Percentiles rank a stretch among this genome's conserved stretches.
These are phyloP conservation scores for Forbesichthys agassizii DNA, from an alignment of 2,113 vertebrate genomes.

Conservation along the genomic window DNA sequence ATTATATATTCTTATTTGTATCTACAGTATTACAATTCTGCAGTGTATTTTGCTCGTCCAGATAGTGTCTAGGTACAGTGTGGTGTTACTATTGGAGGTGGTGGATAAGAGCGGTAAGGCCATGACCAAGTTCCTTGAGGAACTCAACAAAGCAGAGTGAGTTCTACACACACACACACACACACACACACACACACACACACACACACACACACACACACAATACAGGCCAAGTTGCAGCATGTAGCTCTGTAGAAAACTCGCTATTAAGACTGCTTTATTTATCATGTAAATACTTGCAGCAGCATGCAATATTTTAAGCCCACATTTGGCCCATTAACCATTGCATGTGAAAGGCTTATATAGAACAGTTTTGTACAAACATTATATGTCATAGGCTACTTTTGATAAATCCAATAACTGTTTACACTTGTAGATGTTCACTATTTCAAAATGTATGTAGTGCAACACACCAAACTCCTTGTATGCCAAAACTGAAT, in stretches of 20 bases:
- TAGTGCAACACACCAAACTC: no score
- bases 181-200: no score
- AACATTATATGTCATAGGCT: no score
- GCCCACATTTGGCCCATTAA: no score
- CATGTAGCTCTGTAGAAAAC: background rate
- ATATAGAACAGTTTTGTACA: no score
- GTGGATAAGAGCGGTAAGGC: constrained; percentile 38
- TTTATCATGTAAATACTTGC: background rate
- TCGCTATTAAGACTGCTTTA: background rate
- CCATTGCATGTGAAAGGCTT: no score
- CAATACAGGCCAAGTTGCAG: background rate
- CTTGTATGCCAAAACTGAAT: no score
- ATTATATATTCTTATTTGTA: background rate
- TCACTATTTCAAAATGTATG: no score
- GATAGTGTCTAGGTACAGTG: constrained; percentile 52
- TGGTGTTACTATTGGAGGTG: constrained; percentile 54
- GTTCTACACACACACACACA: background rate
- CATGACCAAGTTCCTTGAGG: background rate
- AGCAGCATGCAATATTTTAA: background rate
- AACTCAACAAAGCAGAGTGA: constrained; percentile 43
- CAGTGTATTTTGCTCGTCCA: background rate
- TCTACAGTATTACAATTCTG: background rate
- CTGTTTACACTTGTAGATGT: no score
- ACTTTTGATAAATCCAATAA: no score
- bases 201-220: no score